These are phyloP conservation scores for Clitarchus hookeri DNA, from an alignment of 2,888 invertebrate species.

Conservation along the genomic window DNA sequence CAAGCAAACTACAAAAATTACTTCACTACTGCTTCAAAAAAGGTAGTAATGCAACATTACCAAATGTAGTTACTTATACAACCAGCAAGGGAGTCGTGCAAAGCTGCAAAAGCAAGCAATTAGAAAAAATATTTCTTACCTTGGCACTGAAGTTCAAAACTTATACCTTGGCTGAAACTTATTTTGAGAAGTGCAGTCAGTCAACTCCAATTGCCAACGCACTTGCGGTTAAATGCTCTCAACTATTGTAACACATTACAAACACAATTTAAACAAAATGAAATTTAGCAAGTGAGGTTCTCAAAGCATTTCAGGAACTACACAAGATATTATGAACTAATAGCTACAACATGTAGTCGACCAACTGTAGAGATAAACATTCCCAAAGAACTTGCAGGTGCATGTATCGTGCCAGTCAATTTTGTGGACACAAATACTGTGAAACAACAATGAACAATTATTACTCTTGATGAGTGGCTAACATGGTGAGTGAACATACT, in stretches of 20 bases:
- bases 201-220: neutral
- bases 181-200: conserved; percentile 4
- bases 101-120: neutral
- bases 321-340: neutral
- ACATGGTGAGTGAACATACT: no score
- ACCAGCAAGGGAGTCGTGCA: neutral
- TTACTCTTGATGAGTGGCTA: no score
- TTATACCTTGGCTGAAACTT: conserved; percentile 10
- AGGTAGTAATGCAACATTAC: no score
- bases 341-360: neutral
- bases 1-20: no score
- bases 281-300: neutral
- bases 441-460: no score
- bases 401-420: neutral
- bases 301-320: neutral
- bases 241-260: neutral
- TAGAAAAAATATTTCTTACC: conserved; percentile 30
- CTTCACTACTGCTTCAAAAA: no score
- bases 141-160: conserved; percentile 36
- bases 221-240: neutral
- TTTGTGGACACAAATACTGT: no score
- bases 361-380: neutral
- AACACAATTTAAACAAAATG: neutral
- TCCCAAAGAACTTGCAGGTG: neutral
- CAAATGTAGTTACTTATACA: neutral